These are phyloP conservation scores for Pachydiplax longipennis DNA, from an alignment of 2,888 invertebrate genomes.

Conservation along the genomic window DNA sequence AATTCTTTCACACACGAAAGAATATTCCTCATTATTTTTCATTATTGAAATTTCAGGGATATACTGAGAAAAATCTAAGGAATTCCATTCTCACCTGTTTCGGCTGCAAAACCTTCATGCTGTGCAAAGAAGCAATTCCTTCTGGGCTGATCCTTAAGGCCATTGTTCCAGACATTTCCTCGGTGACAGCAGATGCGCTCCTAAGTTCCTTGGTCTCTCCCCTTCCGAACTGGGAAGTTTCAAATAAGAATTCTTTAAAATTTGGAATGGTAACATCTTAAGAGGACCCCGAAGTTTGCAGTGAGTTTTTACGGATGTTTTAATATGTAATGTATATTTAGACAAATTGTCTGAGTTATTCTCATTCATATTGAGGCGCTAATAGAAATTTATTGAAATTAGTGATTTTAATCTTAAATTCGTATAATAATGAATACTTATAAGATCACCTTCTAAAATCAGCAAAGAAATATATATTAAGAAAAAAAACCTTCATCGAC, in stretches of 20 bases:
- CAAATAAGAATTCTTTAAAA: conserved; percentile 19
- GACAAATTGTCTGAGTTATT: too few relatives aligned
- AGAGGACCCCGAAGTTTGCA: background rate
- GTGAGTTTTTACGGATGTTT: background rate
- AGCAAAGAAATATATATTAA: too few relatives aligned
- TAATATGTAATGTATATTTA: background rate
- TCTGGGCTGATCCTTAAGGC: conserved; percentile 80
- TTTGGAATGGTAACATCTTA: background rate
- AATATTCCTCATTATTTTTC: too few relatives aligned
- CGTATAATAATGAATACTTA: too few relatives aligned
- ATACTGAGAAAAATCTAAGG: too few relatives aligned
- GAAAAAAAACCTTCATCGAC: too few relatives aligned
- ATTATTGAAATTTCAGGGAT: too few relatives aligned
- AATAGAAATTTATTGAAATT: too few relatives aligned
- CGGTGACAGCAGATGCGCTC: conserved; percentile 86
- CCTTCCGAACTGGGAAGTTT: conserved; percentile 69
- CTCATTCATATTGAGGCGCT: too few relatives aligned
- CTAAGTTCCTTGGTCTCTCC: conserved; percentile 82
- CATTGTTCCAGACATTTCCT: conserved; percentile 83
- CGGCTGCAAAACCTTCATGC: conserved; percentile 84
- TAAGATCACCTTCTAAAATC: too few relatives aligned
- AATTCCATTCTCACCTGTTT: conserved; percentile 72
- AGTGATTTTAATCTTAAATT: too few relatives aligned
- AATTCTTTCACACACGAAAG: too few relatives aligned
- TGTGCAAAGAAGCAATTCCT: conserved; percentile 82